Percentiles rank a stretch among this genome's conserved stretches.
phyloP scores from a whole-genome alignment of 2,113 vertebrate genomes.

The Pollachius pollachius region DNA sequence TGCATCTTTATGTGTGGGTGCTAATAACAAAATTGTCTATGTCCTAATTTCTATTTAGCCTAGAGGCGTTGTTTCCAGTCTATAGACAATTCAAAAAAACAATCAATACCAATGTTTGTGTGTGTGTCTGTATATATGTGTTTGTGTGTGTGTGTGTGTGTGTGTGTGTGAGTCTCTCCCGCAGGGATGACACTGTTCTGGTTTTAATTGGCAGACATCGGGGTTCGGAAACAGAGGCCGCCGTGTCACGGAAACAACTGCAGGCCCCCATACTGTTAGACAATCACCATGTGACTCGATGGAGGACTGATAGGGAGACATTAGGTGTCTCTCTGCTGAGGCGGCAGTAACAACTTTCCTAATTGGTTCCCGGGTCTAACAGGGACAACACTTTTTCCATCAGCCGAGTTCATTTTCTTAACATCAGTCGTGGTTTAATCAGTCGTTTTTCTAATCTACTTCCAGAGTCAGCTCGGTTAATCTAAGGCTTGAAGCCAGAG shows the following conservation, averaged over 20 bases:
- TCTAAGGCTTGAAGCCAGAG: no score
- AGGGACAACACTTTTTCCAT: no score
- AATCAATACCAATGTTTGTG: conserved; percentile 65
- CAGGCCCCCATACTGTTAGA: conserved; percentile 51
- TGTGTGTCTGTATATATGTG: conserved; percentile 12
- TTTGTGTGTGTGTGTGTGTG: conserved; percentile 21
- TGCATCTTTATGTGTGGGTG: conserved; percentile 32
- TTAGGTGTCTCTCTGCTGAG: neutral
- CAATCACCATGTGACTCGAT: conserved; percentile 45
- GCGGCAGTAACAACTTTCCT: no score
- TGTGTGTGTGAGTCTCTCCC: conserved; percentile 41
- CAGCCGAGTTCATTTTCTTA: no score
- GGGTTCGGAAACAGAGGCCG: conserved; percentile 27
- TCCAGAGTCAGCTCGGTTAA: no score
- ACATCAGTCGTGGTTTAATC: no score
- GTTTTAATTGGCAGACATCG: conserved; percentile 61
- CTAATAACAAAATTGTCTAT: conserved; percentile 63
- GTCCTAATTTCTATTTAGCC: conserved; percentile 69
- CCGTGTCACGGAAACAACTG: conserved; percentile 56
- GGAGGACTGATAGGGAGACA: neutral
- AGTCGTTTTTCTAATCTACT: no score
- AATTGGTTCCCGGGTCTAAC: no score
- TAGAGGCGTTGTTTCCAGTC: conserved; percentile 64
- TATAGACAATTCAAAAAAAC: conserved; percentile 61
- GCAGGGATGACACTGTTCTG: conserved; percentile 53